Base-by-base conservation (phyloP, 1,140 invertebrate species). In the Gerris buenoi region DNA sequence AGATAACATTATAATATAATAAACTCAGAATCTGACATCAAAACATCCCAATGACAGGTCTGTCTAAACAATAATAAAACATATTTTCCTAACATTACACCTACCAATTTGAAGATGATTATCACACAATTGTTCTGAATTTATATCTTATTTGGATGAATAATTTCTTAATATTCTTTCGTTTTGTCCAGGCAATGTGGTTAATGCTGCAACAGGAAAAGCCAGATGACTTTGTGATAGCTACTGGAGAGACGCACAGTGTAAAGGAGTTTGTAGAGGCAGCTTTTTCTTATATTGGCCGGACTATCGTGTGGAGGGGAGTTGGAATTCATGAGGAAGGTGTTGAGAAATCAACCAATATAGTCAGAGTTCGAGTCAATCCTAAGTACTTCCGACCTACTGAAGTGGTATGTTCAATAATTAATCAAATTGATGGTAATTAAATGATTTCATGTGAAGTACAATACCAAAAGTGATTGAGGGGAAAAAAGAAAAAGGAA, bases 191-290 rank as follows among this genome's bases (percentile, higher is more conserved):
- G 89, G 97, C 95, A 14, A 99, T 99, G 97, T 99, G 96, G 96
- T 77, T 96, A 74, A 99, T 99, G 92, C 80, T 99, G n/a, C 97
- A 99, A 77, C 88, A 92, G 76, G 85, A 94, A 0, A 78, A 80
- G 59, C 90, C 97, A 0, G 90, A 98, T 63, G 96, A 99, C 80
- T 99, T 90, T 82, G 96, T 99, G 1, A 95, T 99, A 72, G 93
- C 97, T 1, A 98, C 95, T 2, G 95, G 95, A 22, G 88, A 96
- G 79, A 85, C 87, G 3, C 94, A 97, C 76, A 97, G 92, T 78
- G 96, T 99, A 0, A 81, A 91, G 56, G 93, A 99, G 80, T 99
- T 99, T 83, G 93, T 98, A 0, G 93, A 96, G 79, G 84, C 83
- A 26, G 85, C 95, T 1, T 99, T 99, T 76, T 80, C 81, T 65